Base-by-base conservation (phyloP, 2,797 vertebrate species). In the Acanthiza pusilla region DNA sequence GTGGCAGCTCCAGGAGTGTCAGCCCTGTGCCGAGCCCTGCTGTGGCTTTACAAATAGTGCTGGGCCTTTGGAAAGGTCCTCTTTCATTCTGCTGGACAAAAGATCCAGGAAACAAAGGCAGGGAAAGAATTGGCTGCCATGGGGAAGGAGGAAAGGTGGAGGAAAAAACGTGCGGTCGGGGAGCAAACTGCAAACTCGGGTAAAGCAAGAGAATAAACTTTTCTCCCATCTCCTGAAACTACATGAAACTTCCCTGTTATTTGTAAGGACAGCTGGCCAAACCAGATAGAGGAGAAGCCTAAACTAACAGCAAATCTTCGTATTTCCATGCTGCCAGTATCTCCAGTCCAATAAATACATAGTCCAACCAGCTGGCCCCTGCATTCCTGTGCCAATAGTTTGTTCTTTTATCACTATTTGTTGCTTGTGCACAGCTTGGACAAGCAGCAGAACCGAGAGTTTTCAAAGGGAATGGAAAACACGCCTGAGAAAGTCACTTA, bases 161-260 rank as follows among this genome's bases (percentile, higher is more conserved):
- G 50, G 68, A 85, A 89, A 76, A 34, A 40, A 50, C 6, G 7
- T 1, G 8, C 0, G 1, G 43, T 10, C 9, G 7, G 48, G 38
- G 48, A 15, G 29, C 38, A 60, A 81, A 43, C 34, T 15, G 62
- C 63, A 70, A 82, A 38, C 71, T 79, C 0, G 3, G 71, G 80
- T 34, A 66, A 80, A 80, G 12, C 34, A 10, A 3, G 17, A 29
- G 47, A 47, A 76, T 6, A 42, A 93, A 92, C 45, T 85, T 87
- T 63, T 30, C 78, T 77, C 32, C 2, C 2, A 5, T 20, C n/a
- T 91, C 72, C 65, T 67, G 42, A 11, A 34, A 32, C 40, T 63
- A 26, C 55, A 43, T 2, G 8, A 32, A 82, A 71, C 50, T 67
- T 68, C 34, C 30, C 16, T 51, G 60, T 8, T 78, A n/a, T 68